Percentiles rank a stretch among this genome's conserved stretches.
Evolutionary conservation across 1,140 invertebrate species (phyloP).

Genomic region (Capitella teleta): DNA sequence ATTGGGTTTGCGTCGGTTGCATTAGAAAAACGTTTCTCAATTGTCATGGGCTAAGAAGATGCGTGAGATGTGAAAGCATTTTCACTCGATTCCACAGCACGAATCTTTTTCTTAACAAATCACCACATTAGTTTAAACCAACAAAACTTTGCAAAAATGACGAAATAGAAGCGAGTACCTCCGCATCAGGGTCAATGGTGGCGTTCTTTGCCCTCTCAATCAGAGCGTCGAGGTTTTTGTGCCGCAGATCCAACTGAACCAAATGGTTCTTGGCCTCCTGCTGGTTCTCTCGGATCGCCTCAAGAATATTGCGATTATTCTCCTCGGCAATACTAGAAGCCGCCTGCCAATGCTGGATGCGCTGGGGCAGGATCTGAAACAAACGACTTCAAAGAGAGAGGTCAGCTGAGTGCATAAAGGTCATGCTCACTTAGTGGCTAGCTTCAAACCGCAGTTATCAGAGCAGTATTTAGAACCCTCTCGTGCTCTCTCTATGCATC

Average conservation of each 20-base stretch:
- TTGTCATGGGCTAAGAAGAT: too few species aligned
- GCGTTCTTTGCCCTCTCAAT: conserved; percentile 60
- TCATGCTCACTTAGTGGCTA: conserved; percentile 57
- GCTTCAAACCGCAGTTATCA: conserved; percentile 78
- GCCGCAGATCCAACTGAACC: conserved; percentile 35
- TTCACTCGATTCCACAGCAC: too few species aligned
- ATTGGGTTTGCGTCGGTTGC: too few species aligned
- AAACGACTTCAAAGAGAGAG: conserved; percentile 33
- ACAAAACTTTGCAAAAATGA: too few species aligned
- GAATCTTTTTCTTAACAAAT: too few species aligned
- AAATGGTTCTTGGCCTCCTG: conserved; percentile 58
- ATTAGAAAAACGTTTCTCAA: too few species aligned
- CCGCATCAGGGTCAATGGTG: conserved; percentile 49
- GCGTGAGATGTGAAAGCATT: too few species aligned
- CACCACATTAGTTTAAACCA: too few species aligned
- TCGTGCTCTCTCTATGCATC: conserved; percentile 65
- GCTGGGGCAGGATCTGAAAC: conserved; percentile 65
- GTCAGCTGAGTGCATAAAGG: not conserved
- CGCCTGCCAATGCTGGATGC: conserved; percentile 91
- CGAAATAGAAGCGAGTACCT: conserved; percentile 5
- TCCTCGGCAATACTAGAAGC: conserved; percentile 78
- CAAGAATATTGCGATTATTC: conserved; percentile 68
- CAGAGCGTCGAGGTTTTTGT: conserved; percentile 63
- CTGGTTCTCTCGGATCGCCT: conserved; percentile 68
- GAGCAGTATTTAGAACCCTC: conserved; percentile 87